Evolutionary conservation across 2,797 vertebrate genomes (phyloP).

Genomic region (Hydrocynus forskahlii): DNA sequence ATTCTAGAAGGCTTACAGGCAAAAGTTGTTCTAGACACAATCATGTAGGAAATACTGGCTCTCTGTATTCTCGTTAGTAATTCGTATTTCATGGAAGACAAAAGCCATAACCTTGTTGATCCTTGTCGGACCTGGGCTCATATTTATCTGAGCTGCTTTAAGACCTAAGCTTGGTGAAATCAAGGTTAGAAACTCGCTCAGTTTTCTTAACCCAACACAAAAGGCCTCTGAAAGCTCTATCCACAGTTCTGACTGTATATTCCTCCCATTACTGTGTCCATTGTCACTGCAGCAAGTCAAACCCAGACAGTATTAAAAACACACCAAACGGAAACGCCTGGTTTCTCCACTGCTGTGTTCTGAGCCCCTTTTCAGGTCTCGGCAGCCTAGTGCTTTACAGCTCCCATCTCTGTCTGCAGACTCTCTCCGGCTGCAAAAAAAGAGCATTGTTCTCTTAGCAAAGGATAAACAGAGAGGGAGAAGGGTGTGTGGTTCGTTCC

Average conservation of each 20-base stretch:
- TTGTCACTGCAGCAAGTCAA: constrained; percentile 18
- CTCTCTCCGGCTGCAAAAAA: constrained; percentile 30
- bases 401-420: constrained; percentile 14
- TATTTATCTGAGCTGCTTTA: not conserved
- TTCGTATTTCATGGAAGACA: not conserved
- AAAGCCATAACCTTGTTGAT: not conserved
- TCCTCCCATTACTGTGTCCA: constrained; percentile 26
- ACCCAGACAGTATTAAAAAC: constrained; percentile 22
- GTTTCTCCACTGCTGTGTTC: constrained; percentile 35
- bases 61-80: too few relatives aligned
- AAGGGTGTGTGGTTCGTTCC: constrained; percentile 44
- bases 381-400: not conserved
- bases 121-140: not conserved
- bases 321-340: constrained; percentile 39
- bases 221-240: not conserved
- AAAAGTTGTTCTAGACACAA: not conserved
- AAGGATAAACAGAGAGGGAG: constrained; percentile 53
- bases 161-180: not conserved
- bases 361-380: constrained; percentile 18
- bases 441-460: constrained; percentile 58
- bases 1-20: not conserved
- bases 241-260: not conserved
- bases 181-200: not conserved
- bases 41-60: not conserved
- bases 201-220: not conserved